Conservation (phyloP, 2,888 invertebrate species). For the Leptinotarsa rubiginosa region DNA sequence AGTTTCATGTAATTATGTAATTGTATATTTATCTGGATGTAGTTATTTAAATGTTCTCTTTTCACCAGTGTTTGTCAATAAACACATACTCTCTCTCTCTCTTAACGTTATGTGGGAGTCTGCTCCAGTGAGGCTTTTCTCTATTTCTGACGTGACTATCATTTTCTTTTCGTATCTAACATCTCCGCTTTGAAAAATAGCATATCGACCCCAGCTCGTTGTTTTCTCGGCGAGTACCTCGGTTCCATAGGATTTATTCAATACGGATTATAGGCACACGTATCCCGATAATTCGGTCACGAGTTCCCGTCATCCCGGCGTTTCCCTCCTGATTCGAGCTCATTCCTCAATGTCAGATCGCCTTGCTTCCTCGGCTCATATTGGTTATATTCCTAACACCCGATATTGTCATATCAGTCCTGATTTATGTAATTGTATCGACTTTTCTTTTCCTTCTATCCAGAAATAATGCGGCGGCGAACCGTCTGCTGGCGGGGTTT, state of each 20-base stretch:
- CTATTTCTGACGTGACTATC: not conserved
- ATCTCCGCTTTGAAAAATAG: not conserved
- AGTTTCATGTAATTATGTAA: too few species aligned
- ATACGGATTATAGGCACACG: conserved; percentile 52
- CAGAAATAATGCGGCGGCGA: conserved; percentile 38
- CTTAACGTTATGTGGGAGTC: not conserved
- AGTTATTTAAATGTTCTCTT: too few species aligned
- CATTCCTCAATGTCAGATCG: conserved; percentile 57
- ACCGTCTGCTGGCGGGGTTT: conserved; percentile 18
- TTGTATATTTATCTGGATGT: too few species aligned
- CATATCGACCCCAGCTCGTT: conserved; percentile 13
- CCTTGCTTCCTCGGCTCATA: conserved; percentile 59
- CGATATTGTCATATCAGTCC: conserved; percentile 63
- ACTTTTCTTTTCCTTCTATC: conserved; percentile 57
- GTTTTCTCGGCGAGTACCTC: conserved; percentile 19
- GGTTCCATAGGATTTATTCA: conserved; percentile 46
- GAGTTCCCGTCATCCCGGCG: conserved; percentile 50
- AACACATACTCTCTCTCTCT: too few species aligned
- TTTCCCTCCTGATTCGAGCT: conserved; percentile 42
- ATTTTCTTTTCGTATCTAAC: not conserved
- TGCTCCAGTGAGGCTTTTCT: not conserved
- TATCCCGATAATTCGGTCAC: conserved; percentile 57
- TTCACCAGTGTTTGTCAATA: too few species aligned
- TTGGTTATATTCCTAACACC: conserved; percentile 63
- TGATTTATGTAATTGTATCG: conserved; percentile 66